These are phyloP conservation scores for Drosophila sucinea DNA, from an alignment of 1,140 invertebrate genomes.

Conservation along the genomic window DNA sequence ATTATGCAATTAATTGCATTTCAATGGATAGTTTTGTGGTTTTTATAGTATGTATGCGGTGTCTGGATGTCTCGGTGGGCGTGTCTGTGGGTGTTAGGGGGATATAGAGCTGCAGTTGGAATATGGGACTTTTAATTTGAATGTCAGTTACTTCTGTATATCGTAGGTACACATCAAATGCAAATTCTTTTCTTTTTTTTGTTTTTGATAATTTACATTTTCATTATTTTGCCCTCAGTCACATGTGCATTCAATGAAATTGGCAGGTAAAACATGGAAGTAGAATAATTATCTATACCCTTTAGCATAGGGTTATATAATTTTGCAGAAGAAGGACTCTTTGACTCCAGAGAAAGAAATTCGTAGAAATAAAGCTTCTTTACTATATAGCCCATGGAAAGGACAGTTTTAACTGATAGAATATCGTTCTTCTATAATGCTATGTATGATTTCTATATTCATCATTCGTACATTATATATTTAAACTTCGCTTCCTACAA, in stretches of 20 bases:
- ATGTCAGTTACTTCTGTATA: background rate
- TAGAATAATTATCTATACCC: background rate
- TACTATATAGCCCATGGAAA: background rate
- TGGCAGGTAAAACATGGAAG: background rate
- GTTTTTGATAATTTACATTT: background rate
- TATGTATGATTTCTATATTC: background rate
- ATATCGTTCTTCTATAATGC: background rate
- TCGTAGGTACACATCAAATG: background rate
- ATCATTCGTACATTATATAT: background rate
- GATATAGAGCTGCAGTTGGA: conserved; percentile 9
- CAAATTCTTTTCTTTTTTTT: background rate
- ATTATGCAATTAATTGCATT: conserved; percentile 51
- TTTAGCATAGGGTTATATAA: background rate
- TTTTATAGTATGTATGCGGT: conserved; percentile 29
- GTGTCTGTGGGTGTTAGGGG: conserved; percentile 39
- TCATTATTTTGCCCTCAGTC: background rate
- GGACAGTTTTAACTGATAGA: background rate
- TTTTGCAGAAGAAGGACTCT: background rate
- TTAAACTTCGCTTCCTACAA: background rate
- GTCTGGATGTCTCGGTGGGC: conserved; percentile 47
- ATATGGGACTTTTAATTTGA: background rate
- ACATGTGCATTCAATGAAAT: background rate
- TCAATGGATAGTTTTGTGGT: conserved; percentile 17
- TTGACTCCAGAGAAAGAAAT: no score
- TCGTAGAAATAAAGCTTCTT: no score